Evolutionary conservation across 2,888 invertebrate genomes (phyloP).

Genomic region (Dione vanillae): DNA sequence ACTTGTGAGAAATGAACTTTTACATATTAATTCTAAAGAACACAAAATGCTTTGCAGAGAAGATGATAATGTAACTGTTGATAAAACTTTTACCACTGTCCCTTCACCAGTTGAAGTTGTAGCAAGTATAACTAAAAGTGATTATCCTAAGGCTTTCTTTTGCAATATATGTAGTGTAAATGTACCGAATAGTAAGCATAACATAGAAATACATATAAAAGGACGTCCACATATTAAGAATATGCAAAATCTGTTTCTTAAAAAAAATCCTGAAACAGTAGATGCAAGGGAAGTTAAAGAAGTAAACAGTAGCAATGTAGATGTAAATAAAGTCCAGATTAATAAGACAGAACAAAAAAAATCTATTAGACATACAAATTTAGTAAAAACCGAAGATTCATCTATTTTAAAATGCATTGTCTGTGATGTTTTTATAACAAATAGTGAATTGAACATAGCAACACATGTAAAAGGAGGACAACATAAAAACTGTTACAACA

Average conservation of each 20-base stretch:
- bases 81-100: background rate
- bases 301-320: background rate
- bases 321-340: background rate
- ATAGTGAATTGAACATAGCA: slow-evolving; percentile 4
- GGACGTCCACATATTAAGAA: slow-evolving; percentile 13
- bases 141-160: background rate
- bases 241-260: slow-evolving; percentile 2
- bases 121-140: background rate
- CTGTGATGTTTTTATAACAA: slow-evolving; percentile 16
- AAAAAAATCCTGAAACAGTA: background rate
- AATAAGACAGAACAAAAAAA: background rate
- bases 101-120: background rate
- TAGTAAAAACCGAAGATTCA: background rate
- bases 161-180: slow-evolving; percentile 17
- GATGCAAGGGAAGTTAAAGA: background rate
- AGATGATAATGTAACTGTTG: background rate
- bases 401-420: slow-evolving; percentile 3
- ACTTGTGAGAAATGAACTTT: slow-evolving; percentile 18
- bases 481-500: slow-evolving; percentile 2
- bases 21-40: slow-evolving; percentile 16
- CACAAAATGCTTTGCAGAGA: background rate
- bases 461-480: slow-evolving; percentile 16
- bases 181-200: slow-evolving; percentile 11
- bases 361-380: slow-evolving; percentile 3
- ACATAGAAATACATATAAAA: slow-evolving; percentile 11